Conservation (phyloP, 1,140 invertebrate species). For the Bombus difficillimus region DNA sequence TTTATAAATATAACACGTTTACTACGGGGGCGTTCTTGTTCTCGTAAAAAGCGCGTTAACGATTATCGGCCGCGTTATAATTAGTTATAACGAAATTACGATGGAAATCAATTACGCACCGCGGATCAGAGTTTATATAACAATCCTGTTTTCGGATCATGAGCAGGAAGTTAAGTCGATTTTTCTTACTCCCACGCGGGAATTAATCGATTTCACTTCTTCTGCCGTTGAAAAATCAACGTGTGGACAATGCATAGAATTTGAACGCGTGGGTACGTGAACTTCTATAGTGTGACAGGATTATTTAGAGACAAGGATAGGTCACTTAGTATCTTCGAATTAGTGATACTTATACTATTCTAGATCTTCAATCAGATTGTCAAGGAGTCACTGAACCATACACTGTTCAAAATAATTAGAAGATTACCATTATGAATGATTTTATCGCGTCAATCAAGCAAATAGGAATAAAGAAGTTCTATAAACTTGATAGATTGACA, state of each 20-base stretch:
- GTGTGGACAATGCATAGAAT: not conserved
- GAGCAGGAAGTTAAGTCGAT: not conserved
- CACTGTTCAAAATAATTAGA: too few relatives aligned
- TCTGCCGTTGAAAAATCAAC: not conserved
- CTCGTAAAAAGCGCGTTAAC: slow-evolving; percentile 12
- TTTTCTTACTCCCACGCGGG: not conserved
- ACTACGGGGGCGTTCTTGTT: not conserved
- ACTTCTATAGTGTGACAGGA: not conserved
- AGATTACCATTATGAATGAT: too few relatives aligned
- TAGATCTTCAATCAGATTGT: not conserved
- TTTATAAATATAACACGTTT: not conserved
- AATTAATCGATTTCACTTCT: not conserved
- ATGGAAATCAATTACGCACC: slow-evolving; percentile 15
- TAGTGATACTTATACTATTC: not conserved
- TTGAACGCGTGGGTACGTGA: not conserved
- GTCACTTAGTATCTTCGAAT: not conserved
- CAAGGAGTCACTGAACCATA: not conserved
- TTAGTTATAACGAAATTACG: slow-evolving; percentile 36
- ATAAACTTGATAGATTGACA: not conserved
- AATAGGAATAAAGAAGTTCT: not conserved
- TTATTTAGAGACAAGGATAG: not conserved
- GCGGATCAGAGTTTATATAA: not conserved
- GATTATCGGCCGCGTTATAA: slow-evolving; percentile 22
- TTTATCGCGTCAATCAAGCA: too few relatives aligned
- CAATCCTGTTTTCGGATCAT: not conserved